A percentile compares a stretch with the other conserved stretches of the same genome.
Conservation (phyloP, 2,113 vertebrate genomes). For the Haemorhous mexicanus region DNA sequence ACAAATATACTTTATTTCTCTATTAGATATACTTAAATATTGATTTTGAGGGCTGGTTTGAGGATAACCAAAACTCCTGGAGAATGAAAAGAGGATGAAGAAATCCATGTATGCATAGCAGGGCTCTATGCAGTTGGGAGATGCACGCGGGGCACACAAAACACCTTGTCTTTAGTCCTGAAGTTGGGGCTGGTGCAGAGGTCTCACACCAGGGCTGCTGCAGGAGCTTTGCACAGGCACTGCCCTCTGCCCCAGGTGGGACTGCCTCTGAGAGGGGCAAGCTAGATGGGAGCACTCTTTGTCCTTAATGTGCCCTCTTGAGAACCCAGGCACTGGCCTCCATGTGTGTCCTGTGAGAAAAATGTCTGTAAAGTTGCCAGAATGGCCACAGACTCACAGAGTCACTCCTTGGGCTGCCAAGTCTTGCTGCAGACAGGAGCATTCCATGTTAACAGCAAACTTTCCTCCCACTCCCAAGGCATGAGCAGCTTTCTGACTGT, state of each 20-base stretch:
- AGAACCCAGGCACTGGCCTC: background rate
- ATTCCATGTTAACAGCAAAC: background rate
- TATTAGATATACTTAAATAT: background rate
- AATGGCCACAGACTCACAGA: background rate
- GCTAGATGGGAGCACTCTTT: background rate
- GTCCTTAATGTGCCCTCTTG: background rate
- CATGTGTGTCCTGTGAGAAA: accelerated
- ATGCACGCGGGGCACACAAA: background rate
- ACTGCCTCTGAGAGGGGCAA: background rate
- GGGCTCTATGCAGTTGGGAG: background rate
- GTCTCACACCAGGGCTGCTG: background rate
- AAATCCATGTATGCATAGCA: background rate
- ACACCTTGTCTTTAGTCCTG: background rate
- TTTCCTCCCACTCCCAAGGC: background rate
- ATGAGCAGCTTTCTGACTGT: background rate
- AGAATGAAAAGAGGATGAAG: background rate
- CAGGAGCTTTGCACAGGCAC: background rate
- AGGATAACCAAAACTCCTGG: background rate
- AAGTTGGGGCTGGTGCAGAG: background rate
- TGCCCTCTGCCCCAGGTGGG: background rate
- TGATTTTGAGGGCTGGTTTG: background rate
- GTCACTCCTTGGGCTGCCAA: background rate
- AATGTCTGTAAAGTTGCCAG: background rate
- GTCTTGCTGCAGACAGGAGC: background rate
- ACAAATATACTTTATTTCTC: background rate